A percentile compares a stretch with the other conserved stretches of the same genome.
These are phyloP conservation scores for Sarcophilus harrisii DNA, from an alignment of 2,797 vertebrate genomes.

Conservation along the genomic window DNA sequence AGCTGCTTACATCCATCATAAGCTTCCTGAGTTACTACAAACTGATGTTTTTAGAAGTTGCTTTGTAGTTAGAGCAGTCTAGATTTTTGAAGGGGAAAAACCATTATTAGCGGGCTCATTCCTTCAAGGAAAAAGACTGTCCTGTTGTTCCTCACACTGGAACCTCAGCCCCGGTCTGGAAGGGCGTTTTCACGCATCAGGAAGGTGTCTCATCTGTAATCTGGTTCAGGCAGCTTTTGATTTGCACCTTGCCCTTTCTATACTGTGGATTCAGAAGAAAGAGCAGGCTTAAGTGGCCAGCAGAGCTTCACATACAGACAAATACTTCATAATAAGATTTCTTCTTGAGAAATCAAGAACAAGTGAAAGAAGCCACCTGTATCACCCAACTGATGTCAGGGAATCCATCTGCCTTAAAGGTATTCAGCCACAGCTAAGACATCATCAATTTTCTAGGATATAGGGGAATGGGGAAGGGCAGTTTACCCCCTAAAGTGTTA, in stretches of 20 bases:
- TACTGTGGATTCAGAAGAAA: not conserved
- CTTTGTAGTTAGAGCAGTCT: conserved; percentile 1
- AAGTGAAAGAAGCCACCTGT: conserved; percentile 45
- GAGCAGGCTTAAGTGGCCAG: not conserved
- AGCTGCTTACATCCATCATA: not conserved
- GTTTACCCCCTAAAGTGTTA: not conserved
- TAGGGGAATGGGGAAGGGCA: not conserved
- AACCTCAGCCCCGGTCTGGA: not conserved
- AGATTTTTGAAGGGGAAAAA: not conserved
- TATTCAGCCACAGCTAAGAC: conserved; percentile 5
- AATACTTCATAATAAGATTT: conserved; percentile 34
- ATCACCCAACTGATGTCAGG: conserved; percentile 18
- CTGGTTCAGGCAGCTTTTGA: conserved; percentile 6
- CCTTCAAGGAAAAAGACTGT: not conserved
- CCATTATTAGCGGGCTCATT: not conserved
- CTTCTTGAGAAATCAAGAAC: not conserved
- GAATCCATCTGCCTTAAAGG: not conserved
- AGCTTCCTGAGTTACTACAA: not conserved
- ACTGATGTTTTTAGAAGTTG: not conserved
- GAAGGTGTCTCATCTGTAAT: conserved; percentile 15
- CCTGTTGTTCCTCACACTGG: not conserved
- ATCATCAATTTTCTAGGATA: not conserved
- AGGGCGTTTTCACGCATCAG: not conserved
- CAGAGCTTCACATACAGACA: conserved; percentile 7
- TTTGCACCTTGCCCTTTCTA: not conserved